Evolutionary conservation across 1,140 invertebrate species (phyloP), one percentile per base, ranked within the genome.

Genomic region (Manduca sexta): DNA sequence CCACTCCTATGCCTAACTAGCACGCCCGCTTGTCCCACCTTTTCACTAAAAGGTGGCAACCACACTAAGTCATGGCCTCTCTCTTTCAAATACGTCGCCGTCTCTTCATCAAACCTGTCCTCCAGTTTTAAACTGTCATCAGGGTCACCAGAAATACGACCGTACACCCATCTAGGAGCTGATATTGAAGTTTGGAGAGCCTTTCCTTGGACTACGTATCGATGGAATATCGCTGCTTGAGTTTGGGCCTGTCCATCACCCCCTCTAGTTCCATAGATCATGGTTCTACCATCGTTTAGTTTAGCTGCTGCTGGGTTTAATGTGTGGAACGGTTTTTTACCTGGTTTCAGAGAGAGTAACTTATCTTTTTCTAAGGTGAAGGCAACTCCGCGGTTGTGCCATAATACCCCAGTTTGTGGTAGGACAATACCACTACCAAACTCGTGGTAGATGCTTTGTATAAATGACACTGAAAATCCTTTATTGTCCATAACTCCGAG

Each of bases 391-490:
- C 81, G 63, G 40, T 84, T 84, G 4, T 84, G 81, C 74, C 77
- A 82, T 7, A 79, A 48, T 49, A 84, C 78, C 34, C 81, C 81
- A 44, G 77, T 81, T 29, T 59, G 49, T 1, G 81, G 81, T 37
- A 84, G 53, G 39, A 84, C 49, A 11, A 82, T 57, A 5, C 69
- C 64, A 54, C 81, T 82, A 3, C 78, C 81, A 52, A 70, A 84
- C 31, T 43, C 11, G 56, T 78, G 64, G 35, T 75, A 84, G 34
- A 74, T 44, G 30, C 81, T 84, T 56, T 82, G 81, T 45, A 84
- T 84, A 60, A 74, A 84, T 43, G 81, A 82, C 44, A 84, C 77
- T 13, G 73, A 82, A 58, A 72, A 84, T 4, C 81, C 81, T 64
- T 68, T 70, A 15, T 56, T 62, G 52, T 84, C 81, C 81, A 84